Evolutionary conservation across 1,140 invertebrate species (phyloP), one percentile per base, ranked within the genome.

Genomic region (Matsumurasca onukii): DNA sequence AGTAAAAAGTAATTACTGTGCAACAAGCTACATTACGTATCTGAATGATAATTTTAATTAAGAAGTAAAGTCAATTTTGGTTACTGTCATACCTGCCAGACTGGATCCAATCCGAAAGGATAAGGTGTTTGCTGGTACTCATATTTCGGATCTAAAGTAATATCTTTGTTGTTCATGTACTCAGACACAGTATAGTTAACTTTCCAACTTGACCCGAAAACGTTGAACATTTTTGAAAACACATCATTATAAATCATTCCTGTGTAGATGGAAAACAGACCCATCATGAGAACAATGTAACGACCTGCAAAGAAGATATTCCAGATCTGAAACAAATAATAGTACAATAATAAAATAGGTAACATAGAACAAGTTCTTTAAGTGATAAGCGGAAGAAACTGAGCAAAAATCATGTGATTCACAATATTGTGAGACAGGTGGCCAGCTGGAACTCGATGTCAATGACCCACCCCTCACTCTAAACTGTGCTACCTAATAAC

Each of bases 221-320:
- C 84, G 74, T 99, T 98, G 75, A 98, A 80, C 0, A 95, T 94
- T 78, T 98, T 99, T 2, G 96, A 96, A 81, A 98, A 99, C 9
- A 97, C 81, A 77, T 99, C 98, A 80, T 99, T 99, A 80, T 99
- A 99, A 39, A 99, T 89, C n/a, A 98, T 76, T 1, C 97, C 97
- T 24, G 97, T 98, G 80, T 99, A 99, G 66, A 98, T 91, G 0
- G 96, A 98, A 80, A 99, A 99, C 0, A 93, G 74, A 17, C 97
- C 97, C 98, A 99, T 99, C 64, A 99, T 81, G 22, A 99, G 82
- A 57, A 99, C 95, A 72, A 99, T 97, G 80, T 99, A 99, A 63
- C 98, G 91, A 67, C 98, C 98, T 30, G 90, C 92, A 79, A 98
- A 99, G 84, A 99, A 98, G 63, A 96, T 98, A 76, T 91, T 93